Evolutionary conservation across 2,113 vertebrate species (phyloP).

Genomic region (Cebidichthys violaceus): DNA sequence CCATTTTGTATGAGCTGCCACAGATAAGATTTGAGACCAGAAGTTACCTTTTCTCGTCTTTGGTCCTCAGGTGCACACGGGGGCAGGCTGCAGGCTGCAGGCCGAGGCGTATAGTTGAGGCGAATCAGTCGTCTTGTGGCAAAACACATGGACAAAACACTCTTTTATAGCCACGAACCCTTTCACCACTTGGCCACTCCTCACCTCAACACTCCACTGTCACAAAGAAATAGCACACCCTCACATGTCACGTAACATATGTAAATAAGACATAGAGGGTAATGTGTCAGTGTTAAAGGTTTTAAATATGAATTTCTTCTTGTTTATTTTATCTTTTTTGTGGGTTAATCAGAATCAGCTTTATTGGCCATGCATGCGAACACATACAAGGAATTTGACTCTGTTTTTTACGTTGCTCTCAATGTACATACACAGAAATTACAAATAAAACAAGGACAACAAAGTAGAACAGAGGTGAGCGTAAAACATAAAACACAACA

Average conservation of each 20-base stretch:
- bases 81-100: constrained; percentile 34
- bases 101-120: not conserved
- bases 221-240: constrained; percentile 32
- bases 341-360: no score
- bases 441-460: no score
- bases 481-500: no score
- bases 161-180: constrained; percentile 66
- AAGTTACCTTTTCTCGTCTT: constrained; percentile 61
- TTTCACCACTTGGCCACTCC: constrained; percentile 58
- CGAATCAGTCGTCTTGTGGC: constrained; percentile 1
- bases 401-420: no score
- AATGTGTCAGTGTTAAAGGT: not conserved
- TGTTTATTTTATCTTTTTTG: not conserved
- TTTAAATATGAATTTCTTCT: not conserved
- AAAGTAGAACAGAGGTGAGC: no score
- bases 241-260: not conserved
- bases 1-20: fast-evolving
- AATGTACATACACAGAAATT: no score
- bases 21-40: not conserved
- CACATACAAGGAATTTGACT: no score
- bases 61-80: constrained; percentile 43
- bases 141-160: constrained; percentile 19
- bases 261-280: not conserved
- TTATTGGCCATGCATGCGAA: no score
- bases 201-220: constrained; percentile 33